Evolutionary conservation across 2,797 vertebrate species (phyloP), one percentile per base, ranked within the genome.

Genomic region (Euphonia xanthogaster): DNA sequence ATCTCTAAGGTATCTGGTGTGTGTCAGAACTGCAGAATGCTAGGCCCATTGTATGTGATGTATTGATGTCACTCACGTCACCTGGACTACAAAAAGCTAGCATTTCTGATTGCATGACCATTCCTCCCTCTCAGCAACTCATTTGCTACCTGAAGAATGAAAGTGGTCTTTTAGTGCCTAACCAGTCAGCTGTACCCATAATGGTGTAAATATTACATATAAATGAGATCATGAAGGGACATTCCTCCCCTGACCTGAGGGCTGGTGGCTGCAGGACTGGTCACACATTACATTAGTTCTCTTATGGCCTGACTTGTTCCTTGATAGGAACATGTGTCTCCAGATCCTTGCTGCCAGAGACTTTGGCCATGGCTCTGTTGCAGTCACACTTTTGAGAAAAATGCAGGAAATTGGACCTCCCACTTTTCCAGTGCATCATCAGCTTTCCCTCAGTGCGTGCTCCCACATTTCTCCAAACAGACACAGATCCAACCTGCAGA

Each of bases 391-490:
- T 60, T 45, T 40, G 61, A 70, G 80, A 80, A 94, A 80, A 53
- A 66, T 20, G 21, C 24, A 86, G 67, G 14, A 72, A 74, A 81
- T 20, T 1, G 47, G 16, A 44, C 14, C 20, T 51, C 73, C 48
- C 37, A 21, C 61, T 40, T 79, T 62, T 12, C 35, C 68, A 62
- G 27, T 11, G 9, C 37, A 23, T 24, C 14, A 2, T 17, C 72
- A 66, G 63, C 60, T 61, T 70, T 72, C 47, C 37, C 16, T 1
- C 1, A 0, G 0, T 7, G 24, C 2, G 4, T 2, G 1, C 37
- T 60, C 71, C 62, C 62, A 57, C 1, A 3, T 23, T 75, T 60
- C 60, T 81, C 51, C 2, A 5, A n/a, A 75, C n/a, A 81, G 31
- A 78, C 48, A 16, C 19, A 39, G 37, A 53, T 63, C 31, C 75